A percentile compares a stretch with the other conserved stretches of the same genome.
These are phyloP conservation scores for Microcebus murinus DNA, from an alignment of 2,113 vertebrate genomes.

Conservation along the genomic window DNA sequence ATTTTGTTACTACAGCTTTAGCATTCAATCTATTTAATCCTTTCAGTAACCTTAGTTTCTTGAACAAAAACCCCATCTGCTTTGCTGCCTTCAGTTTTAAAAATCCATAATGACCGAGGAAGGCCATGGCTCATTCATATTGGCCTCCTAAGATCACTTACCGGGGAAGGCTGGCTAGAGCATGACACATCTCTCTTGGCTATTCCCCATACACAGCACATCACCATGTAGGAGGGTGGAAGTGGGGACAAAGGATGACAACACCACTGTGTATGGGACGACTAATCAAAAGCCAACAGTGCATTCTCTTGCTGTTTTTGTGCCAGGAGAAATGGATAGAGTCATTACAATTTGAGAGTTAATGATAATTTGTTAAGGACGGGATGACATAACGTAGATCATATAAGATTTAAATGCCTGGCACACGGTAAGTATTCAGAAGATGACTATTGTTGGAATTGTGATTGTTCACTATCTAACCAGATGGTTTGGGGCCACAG, in stretches of 20 bases:
- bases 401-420: background rate
- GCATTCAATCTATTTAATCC: background rate
- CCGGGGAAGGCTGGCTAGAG: background rate
- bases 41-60: conserved; percentile 29
- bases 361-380: background rate
- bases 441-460: background rate
- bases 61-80: background rate
- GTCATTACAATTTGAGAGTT: background rate
- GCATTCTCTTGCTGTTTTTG: background rate
- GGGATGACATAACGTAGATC: background rate
- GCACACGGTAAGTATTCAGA: background rate
- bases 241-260: background rate
- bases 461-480: background rate
- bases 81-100: background rate
- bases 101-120: background rate
- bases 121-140: background rate
- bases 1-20: conserved; percentile 25
- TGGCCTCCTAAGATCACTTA: background rate
- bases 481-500: background rate
- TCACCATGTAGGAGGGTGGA: background rate
- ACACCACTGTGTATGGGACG: background rate
- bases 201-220: background rate
- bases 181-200: background rate
- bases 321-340: background rate
- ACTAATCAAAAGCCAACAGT: background rate